Evolutionary conservation across 2,113 vertebrate species (phyloP), one percentile per base, ranked within the genome.

Genomic region (Phalacrocorax brasilianus): DNA sequence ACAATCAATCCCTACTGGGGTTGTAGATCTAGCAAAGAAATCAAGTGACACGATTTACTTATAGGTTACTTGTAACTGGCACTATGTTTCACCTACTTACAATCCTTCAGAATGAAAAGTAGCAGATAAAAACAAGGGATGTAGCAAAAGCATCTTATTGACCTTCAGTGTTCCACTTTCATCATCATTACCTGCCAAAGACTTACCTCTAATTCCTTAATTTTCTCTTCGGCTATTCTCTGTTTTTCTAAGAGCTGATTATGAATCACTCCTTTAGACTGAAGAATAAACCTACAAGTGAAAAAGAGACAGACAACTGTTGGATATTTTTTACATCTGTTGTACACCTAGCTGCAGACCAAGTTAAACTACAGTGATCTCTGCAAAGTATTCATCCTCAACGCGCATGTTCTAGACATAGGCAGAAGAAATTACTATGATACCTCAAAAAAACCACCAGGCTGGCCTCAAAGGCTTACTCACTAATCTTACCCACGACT

Each of bases 221-320:
- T 99, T 97, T 99, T 99, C 97, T 99, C 99, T 88, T 99, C 99
- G 0, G 99, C 99, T n/a, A 98, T 98, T 94, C 98, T 99, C 98
- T 99, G 99, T 97, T 99, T 99, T 92, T 99, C 99, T 77, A 96
- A 97, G 61, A 99, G 98, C 91, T 99, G 99, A 85, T 97, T 98
- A n/a, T 99, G 98, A 97, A 99, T 99, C 67, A 98, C 98, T 93
- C 98, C 98, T 97, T 99, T 99, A 24, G 99, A 98, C 76, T 99
- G 99, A 94, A 99, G 98, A 91, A 99, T 99, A 97, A 99, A 99
- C 99, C 99, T 99, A 80, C 66, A 97, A 97, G 81, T 47, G 47
- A 94, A 86, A 91, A 87, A 62, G 67, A 93, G 42, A 94, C 26
- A 91, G 45, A 65, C 49, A 85, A 61, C 45, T 33, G 14, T 72